Percentiles rank a stretch among this genome's conserved stretches.
These are phyloP conservation scores for Spodoptera frugiperda DNA, from an alignment of 1,140 invertebrate species.

Conservation along the genomic window DNA sequence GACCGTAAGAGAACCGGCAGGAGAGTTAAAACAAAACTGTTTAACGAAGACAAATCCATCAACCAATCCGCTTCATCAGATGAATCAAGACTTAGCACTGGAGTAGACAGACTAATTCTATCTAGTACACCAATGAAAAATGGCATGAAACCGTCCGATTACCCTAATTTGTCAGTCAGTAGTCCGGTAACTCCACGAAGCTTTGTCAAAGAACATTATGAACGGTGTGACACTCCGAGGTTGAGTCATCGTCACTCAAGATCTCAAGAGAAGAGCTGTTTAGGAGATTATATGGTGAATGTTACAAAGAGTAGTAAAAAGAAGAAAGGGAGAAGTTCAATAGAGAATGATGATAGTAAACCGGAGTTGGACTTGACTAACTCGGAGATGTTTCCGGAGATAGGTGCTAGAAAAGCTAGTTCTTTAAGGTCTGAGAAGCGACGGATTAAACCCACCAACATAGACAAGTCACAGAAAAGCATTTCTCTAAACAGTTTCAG, in stretches of 20 bases:
- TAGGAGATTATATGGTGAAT: conserved; percentile 76
- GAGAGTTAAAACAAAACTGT: conserved; percentile 78
- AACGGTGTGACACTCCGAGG: conserved; percentile 78
- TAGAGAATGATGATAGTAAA: conserved; percentile 68
- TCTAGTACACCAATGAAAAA: conserved; percentile 82
- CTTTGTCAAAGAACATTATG: conserved; percentile 63
- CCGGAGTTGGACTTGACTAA: conserved; percentile 76
- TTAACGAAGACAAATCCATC: conserved; percentile 66
- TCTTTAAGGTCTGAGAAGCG: conserved; percentile 70
- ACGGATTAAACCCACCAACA: conserved; percentile 82
- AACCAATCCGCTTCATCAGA: conserved; percentile 73
- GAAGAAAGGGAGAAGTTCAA: conserved; percentile 69
- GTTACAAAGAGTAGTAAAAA: conserved; percentile 74
- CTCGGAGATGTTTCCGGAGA: conserved; percentile 79
- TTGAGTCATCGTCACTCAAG: conserved; percentile 66
- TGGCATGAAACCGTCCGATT: conserved; percentile 84
- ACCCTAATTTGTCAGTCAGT: conserved; percentile 57
- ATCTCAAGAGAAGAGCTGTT: conserved; percentile 73
- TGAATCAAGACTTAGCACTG: conserved; percentile 70
- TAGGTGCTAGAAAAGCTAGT: conserved; percentile 74
- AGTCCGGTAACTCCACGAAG: conserved; percentile 73
- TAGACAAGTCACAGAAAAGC: conserved; percentile 75
- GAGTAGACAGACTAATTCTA: conserved; percentile 69
- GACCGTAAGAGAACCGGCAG: conserved; percentile 68
- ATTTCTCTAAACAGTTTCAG: conserved; percentile 75